Percentiles rank a stretch among this genome's conserved stretches.
phyloP scores from a whole-genome alignment of 2,888 invertebrate genomes.

The Drosophila kuntzei region DNA sequence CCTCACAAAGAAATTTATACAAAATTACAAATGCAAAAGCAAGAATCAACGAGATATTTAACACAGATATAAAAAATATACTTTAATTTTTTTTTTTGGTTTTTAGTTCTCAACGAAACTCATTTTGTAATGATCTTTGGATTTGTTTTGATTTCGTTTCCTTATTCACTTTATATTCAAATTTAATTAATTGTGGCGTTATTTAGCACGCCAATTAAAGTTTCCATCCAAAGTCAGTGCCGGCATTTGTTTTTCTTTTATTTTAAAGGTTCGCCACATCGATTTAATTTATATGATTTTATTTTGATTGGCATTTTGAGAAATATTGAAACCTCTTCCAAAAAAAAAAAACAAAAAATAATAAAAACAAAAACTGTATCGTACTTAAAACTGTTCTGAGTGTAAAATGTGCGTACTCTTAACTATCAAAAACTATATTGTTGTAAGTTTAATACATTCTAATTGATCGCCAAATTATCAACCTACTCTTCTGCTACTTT shows the following conservation, averaged over 20 bases:
- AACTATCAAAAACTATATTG: constrained; percentile 70
- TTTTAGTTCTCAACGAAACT: constrained; percentile 57
- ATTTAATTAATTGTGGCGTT: constrained; percentile 24
- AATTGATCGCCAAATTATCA: constrained; percentile 75
- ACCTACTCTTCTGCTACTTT: constrained; percentile 70
- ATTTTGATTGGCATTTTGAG: constrained; percentile 75
- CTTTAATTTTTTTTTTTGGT: too few relatives aligned
- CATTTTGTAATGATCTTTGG: constrained; percentile 58
- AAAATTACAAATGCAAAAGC: constrained; percentile 59
- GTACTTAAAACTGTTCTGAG: constrained; percentile 73
- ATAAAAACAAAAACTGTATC: constrained; percentile 45
- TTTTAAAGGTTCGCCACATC: constrained; percentile 55
- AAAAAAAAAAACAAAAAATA: constrained; percentile 31
- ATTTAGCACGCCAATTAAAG: constrained; percentile 33
- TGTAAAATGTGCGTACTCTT: constrained; percentile 77
- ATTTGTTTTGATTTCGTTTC: constrained; percentile 41
- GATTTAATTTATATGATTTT: constrained; percentile 44
- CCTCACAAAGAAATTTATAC: constrained; percentile 54
- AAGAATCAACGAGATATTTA: constrained; percentile 63
- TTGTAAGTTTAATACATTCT: constrained; percentile 70
- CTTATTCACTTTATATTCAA: constrained; percentile 36
- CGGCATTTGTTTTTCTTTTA: constrained; percentile 38
- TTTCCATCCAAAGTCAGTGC: constrained; percentile 27
- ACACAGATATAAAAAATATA: constrained; percentile 44
- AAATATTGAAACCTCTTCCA: constrained; percentile 66